Base-by-base conservation (phyloP, 2,113 vertebrate genomes). In the Cryptomyrus ogoouensis region DNA sequence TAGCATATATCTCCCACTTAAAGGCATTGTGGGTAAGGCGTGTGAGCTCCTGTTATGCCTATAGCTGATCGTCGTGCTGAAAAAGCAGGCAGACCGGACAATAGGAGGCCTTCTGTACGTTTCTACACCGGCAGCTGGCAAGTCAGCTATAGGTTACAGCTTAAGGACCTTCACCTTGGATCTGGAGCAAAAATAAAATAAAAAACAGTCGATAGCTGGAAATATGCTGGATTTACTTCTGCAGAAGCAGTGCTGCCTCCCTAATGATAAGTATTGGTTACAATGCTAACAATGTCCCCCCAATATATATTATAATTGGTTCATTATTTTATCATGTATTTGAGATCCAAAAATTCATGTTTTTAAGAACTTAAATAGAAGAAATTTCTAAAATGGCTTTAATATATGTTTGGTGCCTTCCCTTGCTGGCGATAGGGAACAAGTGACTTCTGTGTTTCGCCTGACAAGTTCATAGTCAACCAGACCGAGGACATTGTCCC, bases 401-500 rank as follows among this genome's bases (percentile, higher is more conserved):
- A 52, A 46, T 56, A 50, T 74, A 10, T 56, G 77, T 84, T 46
- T 47, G 39, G 5, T 84, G 24, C 21, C 3, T 44, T 84, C 85
- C 52, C 80, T 89, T 91, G 90, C 24, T n/a, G 58, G 93, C 53
- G 70, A 17, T 94, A 99, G 98, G 97, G 97, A 90, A 96, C 96
- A 94, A 98, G 98, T 7, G 98, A 99, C 93, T 99, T 99, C 94
- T 99, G 98, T 0, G 96, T 97, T 52, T 96, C 97, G 90, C 98
- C 98, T 0, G 97, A 98, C 93, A 95, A 97, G 93, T 98, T 97
- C 93, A 96, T 99, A 90, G 92, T 97, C 70, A 99, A 99, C 93
- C 92, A 95, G 92, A 99, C 97, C 0, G 96, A 96, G 50, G 94
- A 94, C 50, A 95, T 95, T 12, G 89, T 99, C 93, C 96, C 91